Conservation (phyloP, 2,797 vertebrate species). For the Epinephelus coioides region DNA sequence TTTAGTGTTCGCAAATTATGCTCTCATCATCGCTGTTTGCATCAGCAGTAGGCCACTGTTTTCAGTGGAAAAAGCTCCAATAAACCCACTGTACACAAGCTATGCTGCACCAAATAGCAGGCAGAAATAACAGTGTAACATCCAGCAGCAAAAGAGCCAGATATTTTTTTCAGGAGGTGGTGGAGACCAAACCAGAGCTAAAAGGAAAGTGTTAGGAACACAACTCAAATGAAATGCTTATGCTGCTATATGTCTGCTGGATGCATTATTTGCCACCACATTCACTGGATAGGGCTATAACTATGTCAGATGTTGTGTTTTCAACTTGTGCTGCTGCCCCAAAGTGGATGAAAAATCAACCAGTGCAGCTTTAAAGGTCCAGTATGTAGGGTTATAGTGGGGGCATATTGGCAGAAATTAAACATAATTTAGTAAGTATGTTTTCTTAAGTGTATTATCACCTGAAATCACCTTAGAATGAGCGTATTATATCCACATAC, state of each 20-base stretch:
- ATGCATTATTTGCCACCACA: not conserved
- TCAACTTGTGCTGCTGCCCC: not conserved
- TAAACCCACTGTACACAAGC: not conserved
- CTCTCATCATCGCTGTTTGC: not conserved
- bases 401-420: no score
- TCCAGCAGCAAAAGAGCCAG: not conserved
- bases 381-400: no score
- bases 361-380: not conserved
- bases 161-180: not conserved
- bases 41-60: not conserved
- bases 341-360: not conserved
- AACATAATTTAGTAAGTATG: no score
- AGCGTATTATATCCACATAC: no score
- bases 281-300: not conserved
- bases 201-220: not conserved
- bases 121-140: not conserved
- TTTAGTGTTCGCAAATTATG: not conserved
- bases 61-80: not conserved
- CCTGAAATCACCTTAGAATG: no score
- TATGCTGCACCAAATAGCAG: not conserved
- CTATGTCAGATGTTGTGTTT: not conserved
- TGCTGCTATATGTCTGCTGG: not conserved
- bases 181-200: conserved; percentile 4
- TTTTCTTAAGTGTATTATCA: no score
- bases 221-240: not conserved